Percentiles rank a stretch among this genome's conserved stretches.
These are phyloP conservation scores for Odontocolon sp. DNA, from an alignment of 2,888 invertebrate genomes.

Conservation along the genomic window DNA sequence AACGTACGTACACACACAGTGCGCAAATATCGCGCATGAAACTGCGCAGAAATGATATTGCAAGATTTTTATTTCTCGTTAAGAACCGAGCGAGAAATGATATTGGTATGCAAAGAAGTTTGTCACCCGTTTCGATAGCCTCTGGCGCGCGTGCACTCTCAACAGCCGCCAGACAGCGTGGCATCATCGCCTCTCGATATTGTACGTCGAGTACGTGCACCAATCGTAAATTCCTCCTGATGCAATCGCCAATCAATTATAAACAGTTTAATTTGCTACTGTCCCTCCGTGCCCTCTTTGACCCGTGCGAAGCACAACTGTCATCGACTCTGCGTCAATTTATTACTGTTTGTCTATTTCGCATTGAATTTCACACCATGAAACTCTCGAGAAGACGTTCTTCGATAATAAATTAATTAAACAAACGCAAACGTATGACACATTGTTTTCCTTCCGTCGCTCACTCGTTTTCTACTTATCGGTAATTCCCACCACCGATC, in stretches of 20 bases:
- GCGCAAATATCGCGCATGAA: slow-evolving; percentile 20
- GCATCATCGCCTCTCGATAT: slow-evolving; percentile 25
- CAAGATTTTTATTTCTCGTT: slow-evolving; percentile 9
- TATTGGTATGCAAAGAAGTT: slow-evolving; percentile 4
- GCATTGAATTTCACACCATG: neutral
- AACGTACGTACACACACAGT: neutral
- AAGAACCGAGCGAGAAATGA: neutral
- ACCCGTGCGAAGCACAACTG: slow-evolving; percentile 14
- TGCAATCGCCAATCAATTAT: slow-evolving; percentile 38
- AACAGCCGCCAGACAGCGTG: slow-evolving; percentile 41
- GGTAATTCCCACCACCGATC: neutral
- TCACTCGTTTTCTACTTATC: slow-evolving; percentile 19
- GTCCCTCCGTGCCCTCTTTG: neutral
- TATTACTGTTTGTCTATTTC: slow-evolving; percentile 13
- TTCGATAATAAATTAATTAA: slow-evolving; percentile 55
- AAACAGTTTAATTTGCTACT: slow-evolving; percentile 34
- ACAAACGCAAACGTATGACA: slow-evolving; percentile 4
- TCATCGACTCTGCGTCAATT: slow-evolving; percentile 23
- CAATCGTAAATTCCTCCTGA: slow-evolving; percentile 27
- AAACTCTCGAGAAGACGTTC: slow-evolving; percentile 6
- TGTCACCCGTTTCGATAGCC: slow-evolving; percentile 30
- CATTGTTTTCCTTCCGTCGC: slow-evolving; percentile 14
- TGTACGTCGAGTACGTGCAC: slow-evolving; percentile 18
- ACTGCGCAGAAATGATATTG: slow-evolving; percentile 38
- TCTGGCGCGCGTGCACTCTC: neutral